phyloP scores from a whole-genome alignment of 2,888 invertebrate species.

The Alcis repandata region DNA sequence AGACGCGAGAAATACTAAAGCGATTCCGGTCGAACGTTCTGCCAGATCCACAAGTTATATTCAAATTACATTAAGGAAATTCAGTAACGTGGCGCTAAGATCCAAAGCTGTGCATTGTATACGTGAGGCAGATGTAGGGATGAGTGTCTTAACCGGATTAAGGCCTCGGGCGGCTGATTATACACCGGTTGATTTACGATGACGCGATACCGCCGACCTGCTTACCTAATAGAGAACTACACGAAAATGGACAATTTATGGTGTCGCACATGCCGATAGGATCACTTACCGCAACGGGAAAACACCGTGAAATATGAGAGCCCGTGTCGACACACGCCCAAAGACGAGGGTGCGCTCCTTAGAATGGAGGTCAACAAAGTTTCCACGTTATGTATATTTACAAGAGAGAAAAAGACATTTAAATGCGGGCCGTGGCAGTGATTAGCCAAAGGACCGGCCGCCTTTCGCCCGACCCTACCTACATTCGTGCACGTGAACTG shows the following conservation, averaged over 20 bases:
- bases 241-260: constrained; percentile 79
- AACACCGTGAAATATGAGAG: constrained; percentile 75
- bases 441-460: constrained; percentile 73
- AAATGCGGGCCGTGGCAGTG: constrained; percentile 80
- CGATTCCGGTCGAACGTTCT: constrained; percentile 31
- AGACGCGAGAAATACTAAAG: constrained; percentile 37
- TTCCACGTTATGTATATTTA: constrained; percentile 66
- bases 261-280: constrained; percentile 71
- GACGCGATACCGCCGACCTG: constrained; percentile 76
- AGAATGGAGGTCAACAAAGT: constrained; percentile 62
- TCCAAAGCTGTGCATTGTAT: constrained; percentile 73
- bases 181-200: constrained; percentile 83
- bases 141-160: constrained; percentile 81
- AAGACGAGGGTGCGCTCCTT: constrained; percentile 64
- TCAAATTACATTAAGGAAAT: constrained; percentile 46
- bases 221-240: constrained; percentile 71
- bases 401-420: constrained; percentile 75
- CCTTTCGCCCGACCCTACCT: constrained; percentile 65
- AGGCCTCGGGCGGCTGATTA: constrained; percentile 77
- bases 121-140: constrained; percentile 77
- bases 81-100: constrained; percentile 48
- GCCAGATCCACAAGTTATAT: constrained; percentile 41
- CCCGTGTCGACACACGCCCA: constrained; percentile 67
- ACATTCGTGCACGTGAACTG: constrained; percentile 64
- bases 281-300: constrained; percentile 71